Conservation (phyloP, 2,113 vertebrate genomes). For the rat (Rattus norvegicus) region DNA sequence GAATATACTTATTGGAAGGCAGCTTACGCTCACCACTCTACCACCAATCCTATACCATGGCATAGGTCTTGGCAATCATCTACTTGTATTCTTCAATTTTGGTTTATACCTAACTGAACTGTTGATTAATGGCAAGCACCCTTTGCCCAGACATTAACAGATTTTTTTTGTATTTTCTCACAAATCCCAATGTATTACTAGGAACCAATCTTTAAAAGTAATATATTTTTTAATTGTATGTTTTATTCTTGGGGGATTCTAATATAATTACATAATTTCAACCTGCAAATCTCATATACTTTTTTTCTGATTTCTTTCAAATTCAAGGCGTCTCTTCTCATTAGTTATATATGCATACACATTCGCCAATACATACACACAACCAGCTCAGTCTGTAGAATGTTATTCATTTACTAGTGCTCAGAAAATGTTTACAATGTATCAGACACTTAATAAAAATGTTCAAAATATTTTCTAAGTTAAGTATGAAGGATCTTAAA, state of each 20-base stretch:
- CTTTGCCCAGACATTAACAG: neutral
- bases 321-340: neutral
- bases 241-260: neutral
- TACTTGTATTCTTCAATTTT: neutral
- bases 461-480: constrained; percentile 21
- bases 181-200: neutral
- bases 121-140: neutral
- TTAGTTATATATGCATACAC: neutral
- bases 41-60: constrained; percentile 26
- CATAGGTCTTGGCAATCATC: neutral
- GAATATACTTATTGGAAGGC: constrained; percentile 80
- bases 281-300: no score
- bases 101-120: neutral
- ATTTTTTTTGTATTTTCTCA: neutral
- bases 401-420: neutral
- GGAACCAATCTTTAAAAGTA: neutral
- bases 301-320: neutral
- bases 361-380: neutral
- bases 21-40: constrained; percentile 87
- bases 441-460: neutral
- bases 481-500: neutral
- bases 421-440: neutral
- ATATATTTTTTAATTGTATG: neutral
- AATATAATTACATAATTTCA: neutral
- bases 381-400: neutral